phyloP scores from a whole-genome alignment of 2,113 vertebrate species.

The Cariama cristata region DNA sequence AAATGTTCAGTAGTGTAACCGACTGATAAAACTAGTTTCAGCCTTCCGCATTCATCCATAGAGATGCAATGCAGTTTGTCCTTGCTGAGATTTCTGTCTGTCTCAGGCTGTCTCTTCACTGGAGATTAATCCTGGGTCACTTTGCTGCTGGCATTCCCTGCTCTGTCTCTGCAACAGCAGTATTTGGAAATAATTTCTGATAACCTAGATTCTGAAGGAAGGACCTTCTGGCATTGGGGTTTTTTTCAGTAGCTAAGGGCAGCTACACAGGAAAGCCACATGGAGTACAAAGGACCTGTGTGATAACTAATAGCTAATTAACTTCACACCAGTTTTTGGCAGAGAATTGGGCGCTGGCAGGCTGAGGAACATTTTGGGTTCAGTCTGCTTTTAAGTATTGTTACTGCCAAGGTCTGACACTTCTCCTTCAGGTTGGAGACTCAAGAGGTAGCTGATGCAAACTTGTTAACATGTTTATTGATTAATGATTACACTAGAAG shows the following conservation, averaged over 20 bases:
- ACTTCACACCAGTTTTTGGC: background rate
- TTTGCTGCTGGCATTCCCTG: background rate
- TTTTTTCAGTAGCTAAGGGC: background rate
- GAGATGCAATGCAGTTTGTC: background rate
- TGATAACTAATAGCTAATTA: background rate
- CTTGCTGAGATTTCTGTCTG: background rate
- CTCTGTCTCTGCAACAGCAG: background rate
- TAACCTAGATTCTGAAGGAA: background rate
- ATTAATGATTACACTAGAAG: background rate
- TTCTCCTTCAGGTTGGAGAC: background rate
- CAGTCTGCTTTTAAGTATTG: background rate
- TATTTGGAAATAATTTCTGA: background rate
- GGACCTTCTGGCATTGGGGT: background rate
- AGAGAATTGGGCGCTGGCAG: background rate
- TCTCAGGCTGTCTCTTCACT: background rate
- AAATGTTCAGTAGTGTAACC: background rate
- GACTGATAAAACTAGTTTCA: background rate
- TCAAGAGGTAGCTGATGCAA: background rate
- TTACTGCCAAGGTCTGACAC: background rate
- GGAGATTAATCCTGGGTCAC: background rate
- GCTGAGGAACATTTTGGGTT: background rate
- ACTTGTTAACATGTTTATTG: background rate
- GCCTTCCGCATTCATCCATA: background rate
- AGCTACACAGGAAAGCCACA: background rate
- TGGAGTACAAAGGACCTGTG: background rate